These are phyloP conservation scores for Sogatella furcifera DNA, from an alignment of 1,140 invertebrate genomes.

Conservation along the genomic window DNA sequence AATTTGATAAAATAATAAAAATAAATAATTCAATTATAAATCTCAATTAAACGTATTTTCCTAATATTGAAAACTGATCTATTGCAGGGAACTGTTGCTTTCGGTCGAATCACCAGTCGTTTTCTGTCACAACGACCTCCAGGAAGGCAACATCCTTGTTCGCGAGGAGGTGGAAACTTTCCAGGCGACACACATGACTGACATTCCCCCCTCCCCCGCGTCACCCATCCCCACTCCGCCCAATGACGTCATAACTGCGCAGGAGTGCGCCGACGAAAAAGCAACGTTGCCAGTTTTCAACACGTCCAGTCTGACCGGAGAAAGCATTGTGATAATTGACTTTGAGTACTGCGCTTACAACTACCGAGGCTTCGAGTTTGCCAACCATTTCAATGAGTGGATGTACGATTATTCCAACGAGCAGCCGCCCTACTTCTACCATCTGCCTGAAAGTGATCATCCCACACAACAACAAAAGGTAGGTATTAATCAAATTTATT, in stretches of 20 bases:
- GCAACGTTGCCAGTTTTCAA: not conserved
- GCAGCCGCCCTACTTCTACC: constrained; percentile 66
- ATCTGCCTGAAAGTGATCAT: constrained; percentile 46
- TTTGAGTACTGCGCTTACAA: constrained; percentile 92
- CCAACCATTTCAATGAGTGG: constrained; percentile 94
- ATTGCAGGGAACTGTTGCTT: constrained; percentile 33
- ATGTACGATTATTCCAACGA: constrained; percentile 76
- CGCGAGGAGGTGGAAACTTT: not conserved
- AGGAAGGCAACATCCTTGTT: constrained; percentile 65
- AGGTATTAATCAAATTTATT: too few relatives aligned
- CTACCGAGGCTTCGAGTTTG: constrained; percentile 86
- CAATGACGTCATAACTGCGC: not conserved
- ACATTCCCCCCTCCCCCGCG: not conserved
- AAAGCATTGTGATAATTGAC: constrained; percentile 66
- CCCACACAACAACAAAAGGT: constrained; percentile 72
- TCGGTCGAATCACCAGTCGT: constrained; percentile 61
- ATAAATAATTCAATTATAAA: too few relatives aligned
- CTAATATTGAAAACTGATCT: not conserved
- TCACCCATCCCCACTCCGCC: too few relatives aligned
- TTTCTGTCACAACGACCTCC: constrained; percentile 95
- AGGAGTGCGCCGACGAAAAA: not conserved
- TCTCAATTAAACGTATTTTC: not conserved
- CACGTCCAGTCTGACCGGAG: not conserved
- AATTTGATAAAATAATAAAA: too few relatives aligned
- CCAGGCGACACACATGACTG: constrained; percentile 10